Base-by-base conservation (phyloP, 2,113 vertebrate species). In the Aegypius monachus region DNA sequence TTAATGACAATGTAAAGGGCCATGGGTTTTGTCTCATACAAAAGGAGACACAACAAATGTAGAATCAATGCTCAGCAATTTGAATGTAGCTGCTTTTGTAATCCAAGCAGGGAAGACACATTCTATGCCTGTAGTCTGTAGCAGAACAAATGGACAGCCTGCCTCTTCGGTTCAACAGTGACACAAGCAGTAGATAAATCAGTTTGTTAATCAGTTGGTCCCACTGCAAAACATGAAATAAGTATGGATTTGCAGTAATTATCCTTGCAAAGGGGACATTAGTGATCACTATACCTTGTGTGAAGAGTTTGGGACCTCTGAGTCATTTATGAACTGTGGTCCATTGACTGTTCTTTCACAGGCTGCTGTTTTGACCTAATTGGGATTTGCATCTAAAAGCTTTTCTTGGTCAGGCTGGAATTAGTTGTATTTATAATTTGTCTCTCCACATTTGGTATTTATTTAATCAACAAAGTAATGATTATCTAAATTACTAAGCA, bases 341-440 rank as follows among this genome's bases (percentile, higher is more conserved):
- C 31, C 81, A 82, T 42, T 88, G 87, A 81, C 61, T 71, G 34
- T 16, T 83, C 25, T 52, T 95, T 91, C 71, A 91, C 59, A 65
- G 81, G 55, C 43, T 55, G 38, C n/a, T 82, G 9, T 67, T 93
- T 65, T 68, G 67, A 55, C n/a, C 40, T 92, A 83, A 96, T 17
- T 91, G 26, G 1, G 1, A 91, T 92, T 94, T 92, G 26, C 48
- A 77, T 58, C 53, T 77, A 78, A 85, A 97, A 86, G 59, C 26
- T 96, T 94, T 92, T 79, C 50, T 81, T 70, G 34, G 23, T 92
- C 85, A 94, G 63, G 32, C 23, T 85, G 26, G 32, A 97, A 88
- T 90, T 85, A 90, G 48, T 13, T 85, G 45, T 63, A 85, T 92
- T 93, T 74, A 87, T 78, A 90, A 87, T 90, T 94, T 94, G 47